Conservation (phyloP, 2,888 invertebrate genomes). For the Panopea generosa region DNA sequence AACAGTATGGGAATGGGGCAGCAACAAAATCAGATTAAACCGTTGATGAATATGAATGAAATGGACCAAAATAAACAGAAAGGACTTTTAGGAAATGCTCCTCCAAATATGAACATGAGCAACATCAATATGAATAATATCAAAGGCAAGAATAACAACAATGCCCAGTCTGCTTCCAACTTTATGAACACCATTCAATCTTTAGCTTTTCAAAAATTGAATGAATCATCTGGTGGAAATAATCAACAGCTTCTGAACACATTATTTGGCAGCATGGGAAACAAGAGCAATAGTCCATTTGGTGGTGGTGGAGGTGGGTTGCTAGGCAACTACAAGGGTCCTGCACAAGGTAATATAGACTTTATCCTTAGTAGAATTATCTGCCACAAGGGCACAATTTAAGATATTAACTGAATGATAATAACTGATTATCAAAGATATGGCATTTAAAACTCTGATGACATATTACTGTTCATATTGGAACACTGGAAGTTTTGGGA, state of each 20-base stretch:
- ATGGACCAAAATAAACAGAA: not conserved
- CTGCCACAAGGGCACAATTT: too few relatives aligned
- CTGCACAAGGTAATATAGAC: too few relatives aligned
- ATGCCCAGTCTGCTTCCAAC: slow-evolving; percentile 42
- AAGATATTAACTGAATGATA: too few relatives aligned
- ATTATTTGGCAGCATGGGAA: slow-evolving; percentile 46
- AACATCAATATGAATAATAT: too few relatives aligned
- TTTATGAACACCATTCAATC: slow-evolving; percentile 64
- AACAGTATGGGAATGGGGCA: slow-evolving; percentile 39
- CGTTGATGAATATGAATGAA: not conserved
- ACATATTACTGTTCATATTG: too few relatives aligned
- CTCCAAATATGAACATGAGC: not conserved
- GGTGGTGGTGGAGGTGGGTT: not conserved
- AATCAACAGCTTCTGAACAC: slow-evolving; percentile 29
- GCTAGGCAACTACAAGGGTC: too few relatives aligned
- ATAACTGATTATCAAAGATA: too few relatives aligned
- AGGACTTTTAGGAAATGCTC: slow-evolving; percentile 1
- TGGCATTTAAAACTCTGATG: too few relatives aligned
- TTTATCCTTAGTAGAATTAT: too few relatives aligned
- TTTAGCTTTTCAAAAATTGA: slow-evolving; percentile 57
- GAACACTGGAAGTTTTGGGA: too few relatives aligned
- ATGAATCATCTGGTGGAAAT: slow-evolving; percentile 11
- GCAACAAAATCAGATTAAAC: slow-evolving; percentile 25
- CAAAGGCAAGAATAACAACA: not conserved
- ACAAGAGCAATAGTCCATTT: not conserved